Base-by-base conservation (phyloP, 2,797 vertebrate genomes). In the Taenioides sp. region DNA sequence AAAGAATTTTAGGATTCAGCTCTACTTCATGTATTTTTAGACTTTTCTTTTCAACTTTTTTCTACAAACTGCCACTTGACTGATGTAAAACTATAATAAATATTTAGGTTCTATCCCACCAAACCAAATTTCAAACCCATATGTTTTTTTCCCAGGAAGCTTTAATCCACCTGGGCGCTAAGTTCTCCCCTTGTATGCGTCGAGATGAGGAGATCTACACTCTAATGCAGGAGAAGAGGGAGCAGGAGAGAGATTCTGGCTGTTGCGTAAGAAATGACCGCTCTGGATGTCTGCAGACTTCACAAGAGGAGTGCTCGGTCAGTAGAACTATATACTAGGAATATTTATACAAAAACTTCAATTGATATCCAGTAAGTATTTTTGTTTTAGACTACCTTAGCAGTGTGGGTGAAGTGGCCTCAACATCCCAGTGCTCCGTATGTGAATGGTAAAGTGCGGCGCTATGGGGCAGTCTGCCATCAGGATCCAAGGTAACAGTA, bases 171-270 rank as follows among this genome's bases (percentile, higher is more conserved):
- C 91, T 99, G 50, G 98, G 98, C n/a, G 98, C 98, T 70, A 99
- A 99, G 91, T 99, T 99, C 85, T 97, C 98, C 0, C 98, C 97
- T 0, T 99, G 98, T 83, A 99, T 99, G 98, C 95, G 96, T 67
- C 96, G 96, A 88, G 98, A 99, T 80, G 89, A 94, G 50, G 95
- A 98, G 87, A 97, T 99, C 69, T 93, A 98, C 81, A 94, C 90
- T 65, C 93, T 98, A 83, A 98, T 98, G 77, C 93, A 92, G 0
- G 92, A 95, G 47, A 96, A 95, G 68, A 91, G 92, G 1, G 91
- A 88, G 34, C 93, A 81, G 6, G 98, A 99, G 89, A 92, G 94
- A 58, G 93, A 96, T 77, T 98, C 98, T 0, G 98, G 95, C 55
- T 99, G 98, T 93, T 99, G 98, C 0, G 97, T 99, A 80, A 95